A percentile compares a stretch with the other conserved stretches of the same genome.
phyloP scores from a whole-genome alignment of 2,797 vertebrate genomes.

The Lagorchestes hirsutus region DNA sequence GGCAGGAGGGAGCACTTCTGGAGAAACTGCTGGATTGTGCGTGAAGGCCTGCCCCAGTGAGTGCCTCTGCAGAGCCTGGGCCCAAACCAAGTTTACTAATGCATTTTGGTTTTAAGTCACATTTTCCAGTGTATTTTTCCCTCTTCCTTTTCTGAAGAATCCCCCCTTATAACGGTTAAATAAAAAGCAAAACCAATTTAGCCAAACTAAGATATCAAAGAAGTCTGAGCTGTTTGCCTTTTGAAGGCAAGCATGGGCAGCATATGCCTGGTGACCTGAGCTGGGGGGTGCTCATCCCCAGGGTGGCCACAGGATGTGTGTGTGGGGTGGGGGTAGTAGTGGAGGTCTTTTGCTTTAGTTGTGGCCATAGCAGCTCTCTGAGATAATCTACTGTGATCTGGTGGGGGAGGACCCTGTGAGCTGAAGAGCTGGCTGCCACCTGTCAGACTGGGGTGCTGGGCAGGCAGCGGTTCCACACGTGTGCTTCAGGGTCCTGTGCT shows the following conservation, averaged over 20 bases:
- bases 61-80: neutral
- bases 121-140: neutral
- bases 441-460: neutral
- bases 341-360: neutral
- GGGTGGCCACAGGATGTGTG: neutral
- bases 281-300: neutral
- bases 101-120: neutral
- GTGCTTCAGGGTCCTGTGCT: neutral
- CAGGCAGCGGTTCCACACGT: neutral
- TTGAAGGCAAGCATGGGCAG: neutral
- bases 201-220: neutral
- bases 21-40: constrained; percentile 19
- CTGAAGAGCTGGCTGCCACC: neutral
- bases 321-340: neutral
- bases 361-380: neutral
- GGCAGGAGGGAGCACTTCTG: neutral
- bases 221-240: neutral
- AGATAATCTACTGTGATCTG: neutral
- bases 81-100: neutral
- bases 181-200: neutral
- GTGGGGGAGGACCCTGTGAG: neutral
- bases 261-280: neutral
- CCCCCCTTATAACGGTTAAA: neutral
- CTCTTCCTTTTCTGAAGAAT: neutral
- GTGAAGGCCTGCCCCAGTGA: neutral